Base-by-base conservation (phyloP, 2,888 invertebrate species). In the Eueremaeus valkanovi region DNA sequence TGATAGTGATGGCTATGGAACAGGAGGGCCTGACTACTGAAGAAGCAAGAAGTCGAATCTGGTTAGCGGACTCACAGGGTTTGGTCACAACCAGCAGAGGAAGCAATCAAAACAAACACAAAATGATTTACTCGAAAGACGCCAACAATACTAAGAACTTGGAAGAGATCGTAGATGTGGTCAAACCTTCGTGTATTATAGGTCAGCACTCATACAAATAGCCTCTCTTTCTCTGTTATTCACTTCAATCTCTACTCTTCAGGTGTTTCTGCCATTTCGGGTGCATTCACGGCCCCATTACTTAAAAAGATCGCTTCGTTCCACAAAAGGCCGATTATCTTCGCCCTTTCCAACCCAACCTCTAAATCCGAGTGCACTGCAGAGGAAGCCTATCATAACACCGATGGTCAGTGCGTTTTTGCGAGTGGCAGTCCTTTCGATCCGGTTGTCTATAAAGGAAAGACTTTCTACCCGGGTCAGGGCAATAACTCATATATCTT, bases 311-410 rank as follows among this genome's bases (percentile, higher is more conserved):
- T 99, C 97, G 94, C 88, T 18, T 86, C 86, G 73, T 87, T 89
- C 82, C 94, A 95, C 85, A 88, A 90, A 29, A 87, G 87, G 74
- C 99, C 99, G 1, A 90, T 99, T 78, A 93, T 99, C 81, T 99
- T 99, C 85, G 98, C 99, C 16, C 88, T 99, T 68, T 97, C 97
- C 83, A 99, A 99, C 87, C 99, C 99, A 74, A 99, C 99, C 74
- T 89, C 89, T 84, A 96, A 96, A 86, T 95, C 99, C 0, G 99
- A 99, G 85, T 99, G 99, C 83, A 98, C 99, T n/a, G 99, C 99
- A n/a, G 93, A 95, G 84, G 88, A 94, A 81, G 98, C 97, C 3
- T 99, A 97, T 85, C 87, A 84, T 55, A 85, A 90, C 81, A 95
- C 97, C 0, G 88, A 93, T 78, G 98, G 96, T 31, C 89, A 91